Evolutionary conservation across 1,140 invertebrate genomes (phyloP).

Genomic region (Drosophila sucinea): DNA sequence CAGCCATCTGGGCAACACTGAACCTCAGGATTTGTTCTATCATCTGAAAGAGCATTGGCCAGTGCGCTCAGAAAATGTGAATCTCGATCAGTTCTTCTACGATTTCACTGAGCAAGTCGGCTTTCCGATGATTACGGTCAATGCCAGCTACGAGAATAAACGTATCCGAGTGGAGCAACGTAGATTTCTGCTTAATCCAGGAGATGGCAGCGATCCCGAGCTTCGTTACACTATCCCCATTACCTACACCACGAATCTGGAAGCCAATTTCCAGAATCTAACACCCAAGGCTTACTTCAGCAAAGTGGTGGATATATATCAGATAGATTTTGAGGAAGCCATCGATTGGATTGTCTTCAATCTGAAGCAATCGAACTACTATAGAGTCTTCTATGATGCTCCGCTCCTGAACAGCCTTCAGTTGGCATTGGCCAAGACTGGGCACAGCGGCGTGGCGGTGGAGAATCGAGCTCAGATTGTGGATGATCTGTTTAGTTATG

Average conservation of each 20-base stretch:
- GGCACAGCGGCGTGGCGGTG: slow-evolving; percentile 85
- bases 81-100: slow-evolving; percentile 78
- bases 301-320: slow-evolving; percentile 76
- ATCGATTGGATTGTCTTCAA: slow-evolving; percentile 84
- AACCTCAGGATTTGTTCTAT: slow-evolving; percentile 50
- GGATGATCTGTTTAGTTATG: slow-evolving; percentile 89
- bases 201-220: slow-evolving; percentile 53
- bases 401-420: slow-evolving; percentile 84
- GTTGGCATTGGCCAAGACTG: slow-evolving; percentile 71
- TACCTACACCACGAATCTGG: slow-evolving; percentile 85
- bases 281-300: slow-evolving; percentile 83
- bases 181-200: slow-evolving; percentile 84
- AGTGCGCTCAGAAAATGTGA: slow-evolving; percentile 1
- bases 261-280: slow-evolving; percentile 84
- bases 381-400: slow-evolving; percentile 86
- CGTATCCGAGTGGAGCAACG: slow-evolving; percentile 71
- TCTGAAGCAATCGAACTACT: slow-evolving; percentile 85
- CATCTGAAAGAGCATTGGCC: slow-evolving; percentile 54
- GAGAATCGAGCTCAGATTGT: slow-evolving; percentile 91
- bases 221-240: slow-evolving; percentile 87
- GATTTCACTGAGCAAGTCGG: slow-evolving; percentile 97
- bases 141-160: slow-evolving; percentile 15
- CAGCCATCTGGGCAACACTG: slow-evolving; percentile 48
- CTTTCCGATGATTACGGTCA: slow-evolving; percentile 90
- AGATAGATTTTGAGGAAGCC: slow-evolving; percentile 46